Conservation (phyloP, 1,140 invertebrate genomes). For the Sinella curviseta region DNA sequence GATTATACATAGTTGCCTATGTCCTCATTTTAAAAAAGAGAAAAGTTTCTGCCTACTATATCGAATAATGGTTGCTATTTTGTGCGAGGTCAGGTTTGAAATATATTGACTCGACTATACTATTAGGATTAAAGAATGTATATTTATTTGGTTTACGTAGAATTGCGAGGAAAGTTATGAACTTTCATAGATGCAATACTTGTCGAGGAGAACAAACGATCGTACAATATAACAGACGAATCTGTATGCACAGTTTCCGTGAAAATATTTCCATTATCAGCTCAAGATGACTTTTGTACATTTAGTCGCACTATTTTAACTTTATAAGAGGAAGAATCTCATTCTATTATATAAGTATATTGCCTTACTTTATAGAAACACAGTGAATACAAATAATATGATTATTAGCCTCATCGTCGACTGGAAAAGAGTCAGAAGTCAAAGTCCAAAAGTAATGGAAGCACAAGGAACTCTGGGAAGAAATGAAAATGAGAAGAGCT, state of each 20-base stretch:
- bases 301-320: not conserved
- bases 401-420: not conserved
- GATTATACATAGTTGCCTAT: too few relatives aligned
- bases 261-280: not conserved
- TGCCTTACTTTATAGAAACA: not conserved
- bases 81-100: too few relatives aligned
- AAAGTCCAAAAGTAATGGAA: not conserved
- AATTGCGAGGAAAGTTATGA: too few relatives aligned
- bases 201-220: not conserved
- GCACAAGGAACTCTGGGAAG: not conserved
- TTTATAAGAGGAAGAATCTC: too few relatives aligned
- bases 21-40: too few relatives aligned
- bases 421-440: not conserved
- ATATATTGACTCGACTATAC: too few relatives aligned
- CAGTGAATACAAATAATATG: not conserved
- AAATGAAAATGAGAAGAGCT: not conserved
- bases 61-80: too few relatives aligned
- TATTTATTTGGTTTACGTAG: too few relatives aligned
- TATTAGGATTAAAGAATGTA: too few relatives aligned
- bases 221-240: not conserved
- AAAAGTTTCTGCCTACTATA: too few relatives aligned
- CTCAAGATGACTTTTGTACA: not conserved
- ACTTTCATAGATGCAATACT: not conserved
- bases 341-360: too few relatives aligned
- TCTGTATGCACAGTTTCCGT: not conserved